These are phyloP conservation scores for Campoplex nolae DNA, from an alignment of 2,888 invertebrate genomes.

Conservation along the genomic window DNA sequence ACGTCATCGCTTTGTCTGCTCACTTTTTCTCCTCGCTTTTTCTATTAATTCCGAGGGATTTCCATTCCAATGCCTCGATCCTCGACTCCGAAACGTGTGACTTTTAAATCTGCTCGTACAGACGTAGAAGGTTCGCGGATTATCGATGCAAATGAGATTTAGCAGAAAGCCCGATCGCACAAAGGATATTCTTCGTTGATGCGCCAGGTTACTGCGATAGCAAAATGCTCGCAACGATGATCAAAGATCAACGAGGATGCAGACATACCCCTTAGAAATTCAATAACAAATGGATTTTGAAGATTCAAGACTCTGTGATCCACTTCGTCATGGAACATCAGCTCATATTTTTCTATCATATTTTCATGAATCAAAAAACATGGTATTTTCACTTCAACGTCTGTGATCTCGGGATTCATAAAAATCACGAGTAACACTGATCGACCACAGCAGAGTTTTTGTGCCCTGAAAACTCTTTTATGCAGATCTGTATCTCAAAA, in stretches of 20 bases:
- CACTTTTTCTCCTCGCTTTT: background rate
- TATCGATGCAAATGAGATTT: slow-evolving; percentile 53
- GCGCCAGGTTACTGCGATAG: background rate
- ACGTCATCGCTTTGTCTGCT: background rate
- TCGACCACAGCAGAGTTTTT: no score
- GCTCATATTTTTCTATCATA: background rate
- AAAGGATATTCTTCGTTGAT: slow-evolving; percentile 41
- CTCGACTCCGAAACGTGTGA: slow-evolving; percentile 9
- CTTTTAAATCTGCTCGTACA: slow-evolving; percentile 4
- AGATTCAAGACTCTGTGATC: slow-evolving; percentile 27
- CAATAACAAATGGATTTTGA: slow-evolving; percentile 23
- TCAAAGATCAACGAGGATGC: background rate
- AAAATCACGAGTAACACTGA: no score
- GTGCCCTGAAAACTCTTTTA: no score
- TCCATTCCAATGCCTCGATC: background rate
- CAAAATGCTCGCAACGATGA: slow-evolving; percentile 7
- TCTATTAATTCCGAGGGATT: slow-evolving; percentile 2
- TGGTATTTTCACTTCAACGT: no score
- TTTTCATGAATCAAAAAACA: background rate
- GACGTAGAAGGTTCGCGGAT: slow-evolving; percentile 21
- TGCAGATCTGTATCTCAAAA: no score
- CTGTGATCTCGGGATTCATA: no score
- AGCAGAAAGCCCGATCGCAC: slow-evolving; percentile 39
- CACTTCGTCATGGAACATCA: background rate
- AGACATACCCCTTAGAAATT: slow-evolving; percentile 5